phyloP scores from a whole-genome alignment of 2,113 vertebrate genomes.

The Pelecanoides urinatrix region DNA sequence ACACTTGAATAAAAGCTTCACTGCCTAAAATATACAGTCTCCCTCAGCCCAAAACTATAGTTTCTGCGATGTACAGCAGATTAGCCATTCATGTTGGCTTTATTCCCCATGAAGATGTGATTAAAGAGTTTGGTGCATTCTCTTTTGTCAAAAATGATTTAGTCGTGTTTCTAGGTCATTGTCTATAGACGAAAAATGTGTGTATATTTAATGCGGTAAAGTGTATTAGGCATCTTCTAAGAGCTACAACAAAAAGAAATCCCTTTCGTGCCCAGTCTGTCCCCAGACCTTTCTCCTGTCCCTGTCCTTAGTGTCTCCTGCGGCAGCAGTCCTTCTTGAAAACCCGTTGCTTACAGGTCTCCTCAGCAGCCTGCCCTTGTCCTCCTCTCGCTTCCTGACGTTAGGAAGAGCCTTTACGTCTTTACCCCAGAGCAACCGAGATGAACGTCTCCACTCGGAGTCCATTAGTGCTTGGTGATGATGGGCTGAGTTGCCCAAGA shows the following conservation, averaged over 20 bases:
- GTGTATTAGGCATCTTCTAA: not conserved
- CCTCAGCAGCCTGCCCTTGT: not conserved
- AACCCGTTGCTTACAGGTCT: not conserved
- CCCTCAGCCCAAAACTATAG: not conserved
- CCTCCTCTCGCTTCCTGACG: not conserved
- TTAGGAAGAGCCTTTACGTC: not conserved
- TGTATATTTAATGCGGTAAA: not conserved
- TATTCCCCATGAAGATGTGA: not conserved
- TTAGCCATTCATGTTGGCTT: not conserved
- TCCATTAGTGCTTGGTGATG: not conserved
- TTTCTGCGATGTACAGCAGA: not conserved
- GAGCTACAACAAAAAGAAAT: not conserved
- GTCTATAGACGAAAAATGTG: not conserved
- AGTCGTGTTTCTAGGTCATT: conserved; percentile 37
- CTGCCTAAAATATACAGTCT: not conserved
- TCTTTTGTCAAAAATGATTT: conserved; percentile 4
- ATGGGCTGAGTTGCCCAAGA: not conserved
- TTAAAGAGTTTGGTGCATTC: conserved; percentile 17
- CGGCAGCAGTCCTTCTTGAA: not conserved
- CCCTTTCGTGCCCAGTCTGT: not conserved
- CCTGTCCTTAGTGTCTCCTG: not conserved
- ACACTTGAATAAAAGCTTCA: not conserved
- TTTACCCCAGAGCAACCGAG: not conserved
- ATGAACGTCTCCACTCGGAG: rapidly evolving
- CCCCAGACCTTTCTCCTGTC: not conserved